These are phyloP conservation scores for Volucella inflata DNA, from an alignment of 2,888 invertebrate genomes.

Conservation along the genomic window DNA sequence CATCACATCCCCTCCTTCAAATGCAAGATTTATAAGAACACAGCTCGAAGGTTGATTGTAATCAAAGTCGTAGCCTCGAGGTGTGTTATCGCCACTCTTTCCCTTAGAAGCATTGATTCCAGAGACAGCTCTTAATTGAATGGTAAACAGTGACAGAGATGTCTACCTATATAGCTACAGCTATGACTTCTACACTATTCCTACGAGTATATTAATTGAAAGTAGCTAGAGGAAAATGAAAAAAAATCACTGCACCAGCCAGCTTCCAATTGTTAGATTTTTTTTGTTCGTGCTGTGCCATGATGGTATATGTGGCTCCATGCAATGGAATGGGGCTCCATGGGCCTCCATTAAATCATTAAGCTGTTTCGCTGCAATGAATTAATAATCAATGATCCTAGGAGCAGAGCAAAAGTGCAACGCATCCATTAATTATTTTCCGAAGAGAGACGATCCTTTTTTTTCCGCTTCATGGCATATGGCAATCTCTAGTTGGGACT, in stretches of 20 bases:
- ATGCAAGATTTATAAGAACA: background rate
- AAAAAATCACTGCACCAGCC: slow-evolving; percentile 18
- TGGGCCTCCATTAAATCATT: slow-evolving; percentile 62
- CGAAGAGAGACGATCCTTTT: slow-evolving; percentile 5
- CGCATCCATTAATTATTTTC: slow-evolving; percentile 59
- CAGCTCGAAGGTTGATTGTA: slow-evolving; percentile 19
- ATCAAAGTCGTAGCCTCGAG: slow-evolving; percentile 24
- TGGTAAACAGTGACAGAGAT: slow-evolving; percentile 26
- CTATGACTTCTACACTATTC: slow-evolving; percentile 8
- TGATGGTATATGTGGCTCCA: slow-evolving; percentile 12
- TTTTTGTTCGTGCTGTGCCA: slow-evolving; percentile 1
- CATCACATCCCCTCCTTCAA: background rate
- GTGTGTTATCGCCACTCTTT: slow-evolving; percentile 3
- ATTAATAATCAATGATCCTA: slow-evolving; percentile 72
- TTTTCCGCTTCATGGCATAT: background rate
- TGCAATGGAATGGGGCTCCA: background rate
- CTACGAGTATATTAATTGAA: slow-evolving; percentile 44
- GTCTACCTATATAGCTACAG: too few species aligned
- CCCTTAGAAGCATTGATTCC: slow-evolving; percentile 29
- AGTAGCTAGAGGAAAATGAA: slow-evolving; percentile 19
- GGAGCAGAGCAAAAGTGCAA: slow-evolving; percentile 59
- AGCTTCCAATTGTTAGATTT: slow-evolving; percentile 29
- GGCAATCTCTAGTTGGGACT: too few species aligned
- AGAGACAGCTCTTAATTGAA: slow-evolving; percentile 49
- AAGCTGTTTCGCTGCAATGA: slow-evolving; percentile 67